phyloP scores from a whole-genome alignment of 2,797 vertebrate species.

The Pogoniulus pusillus region DNA sequence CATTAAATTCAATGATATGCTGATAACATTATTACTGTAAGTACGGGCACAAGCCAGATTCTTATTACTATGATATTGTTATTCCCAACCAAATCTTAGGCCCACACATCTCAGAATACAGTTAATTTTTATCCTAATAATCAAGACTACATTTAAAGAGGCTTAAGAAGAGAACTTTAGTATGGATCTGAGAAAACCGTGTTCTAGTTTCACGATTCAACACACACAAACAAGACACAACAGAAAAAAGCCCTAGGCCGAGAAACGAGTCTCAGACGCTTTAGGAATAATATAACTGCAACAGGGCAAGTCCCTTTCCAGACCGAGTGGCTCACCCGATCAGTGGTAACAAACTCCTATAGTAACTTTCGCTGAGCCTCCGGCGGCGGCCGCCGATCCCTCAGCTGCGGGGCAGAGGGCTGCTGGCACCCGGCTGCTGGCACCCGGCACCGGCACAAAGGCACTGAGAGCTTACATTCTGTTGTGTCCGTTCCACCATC shows the following conservation, averaged over 20 bases:
- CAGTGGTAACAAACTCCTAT: fast-evolving
- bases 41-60: background rate
- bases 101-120: background rate
- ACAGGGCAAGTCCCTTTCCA: fast-evolving
- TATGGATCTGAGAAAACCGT: fast-evolving
- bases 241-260: too few species aligned
- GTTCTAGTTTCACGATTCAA: fast-evolving
- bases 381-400: too few species aligned
- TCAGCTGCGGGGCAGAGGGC: too few species aligned
- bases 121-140: background rate
- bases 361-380: fast-evolving
- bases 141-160: background rate
- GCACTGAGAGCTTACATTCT: fast-evolving
- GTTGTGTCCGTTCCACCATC: fast-evolving
- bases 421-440: too few species aligned
- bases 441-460: too few species aligned
- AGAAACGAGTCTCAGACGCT: fast-evolving
- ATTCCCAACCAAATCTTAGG: background rate
- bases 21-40: background rate
- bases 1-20: background rate
- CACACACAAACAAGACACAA: too few species aligned
- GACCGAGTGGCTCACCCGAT: fast-evolving
- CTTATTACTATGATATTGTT: fast-evolving
- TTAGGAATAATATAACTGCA: fast-evolving
- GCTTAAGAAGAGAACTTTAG: background rate